Evolutionary conservation across 2,113 vertebrate genomes (phyloP).

Genomic region (Hemiprocne comata): DNA sequence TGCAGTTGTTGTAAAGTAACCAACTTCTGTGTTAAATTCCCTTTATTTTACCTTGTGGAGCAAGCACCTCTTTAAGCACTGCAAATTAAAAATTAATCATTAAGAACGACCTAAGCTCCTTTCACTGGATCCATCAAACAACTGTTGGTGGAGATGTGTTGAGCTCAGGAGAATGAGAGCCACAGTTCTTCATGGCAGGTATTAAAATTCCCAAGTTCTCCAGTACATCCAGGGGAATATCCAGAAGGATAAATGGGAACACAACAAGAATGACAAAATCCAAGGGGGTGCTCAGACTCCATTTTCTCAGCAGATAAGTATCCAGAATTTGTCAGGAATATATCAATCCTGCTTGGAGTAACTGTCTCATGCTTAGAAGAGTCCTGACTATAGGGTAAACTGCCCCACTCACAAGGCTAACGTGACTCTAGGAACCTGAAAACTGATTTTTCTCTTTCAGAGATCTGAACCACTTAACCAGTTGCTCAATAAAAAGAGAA

Average conservation of each 20-base stretch:
- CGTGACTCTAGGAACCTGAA: neutral
- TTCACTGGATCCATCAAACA: neutral
- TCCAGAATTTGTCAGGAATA: neutral
- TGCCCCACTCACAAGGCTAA: neutral
- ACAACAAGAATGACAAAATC: neutral
- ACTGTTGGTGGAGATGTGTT: neutral
- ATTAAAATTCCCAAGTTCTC: neutral
- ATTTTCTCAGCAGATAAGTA: neutral
- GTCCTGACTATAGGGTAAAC: neutral
- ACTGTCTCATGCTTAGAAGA: fast-evolving
- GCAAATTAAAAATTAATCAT: neutral
- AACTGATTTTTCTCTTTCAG: neutral
- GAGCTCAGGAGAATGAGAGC: neutral
- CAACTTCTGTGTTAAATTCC: neutral
- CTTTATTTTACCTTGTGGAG: neutral
- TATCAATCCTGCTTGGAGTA: neutral
- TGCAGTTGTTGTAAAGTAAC: neutral
- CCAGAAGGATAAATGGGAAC: neutral
- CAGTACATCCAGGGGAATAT: neutral
- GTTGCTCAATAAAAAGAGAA: neutral
- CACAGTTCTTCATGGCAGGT: neutral
- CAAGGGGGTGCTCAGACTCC: too few species aligned
- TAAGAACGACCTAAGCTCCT: neutral
- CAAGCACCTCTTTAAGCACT: neutral
- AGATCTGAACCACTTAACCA: neutral